A percentile compares a stretch with the other conserved stretches of the same genome.
These are phyloP conservation scores for Calameuta filiformis DNA, from an alignment of 2,888 invertebrate genomes.

Conservation along the genomic window DNA sequence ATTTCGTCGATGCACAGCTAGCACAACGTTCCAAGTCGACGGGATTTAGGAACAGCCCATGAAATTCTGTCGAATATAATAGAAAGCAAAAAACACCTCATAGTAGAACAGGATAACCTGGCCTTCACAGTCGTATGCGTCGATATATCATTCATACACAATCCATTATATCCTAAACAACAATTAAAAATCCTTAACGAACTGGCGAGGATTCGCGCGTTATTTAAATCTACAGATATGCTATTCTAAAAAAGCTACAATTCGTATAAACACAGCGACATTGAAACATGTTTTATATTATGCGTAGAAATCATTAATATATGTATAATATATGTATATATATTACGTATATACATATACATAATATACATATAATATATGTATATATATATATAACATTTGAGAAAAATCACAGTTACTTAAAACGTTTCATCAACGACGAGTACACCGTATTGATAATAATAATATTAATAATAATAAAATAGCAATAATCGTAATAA, in stretches of 20 bases:
- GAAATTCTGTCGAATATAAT: background rate
- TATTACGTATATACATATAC: slow-evolving; percentile 40
- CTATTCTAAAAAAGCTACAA: slow-evolving; percentile 51
- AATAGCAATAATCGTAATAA: background rate
- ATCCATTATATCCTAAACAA: slow-evolving; percentile 6
- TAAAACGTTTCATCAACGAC: slow-evolving; percentile 41
- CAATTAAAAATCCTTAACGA: slow-evolving; percentile 1
- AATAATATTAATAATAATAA: background rate
- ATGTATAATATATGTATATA: slow-evolving; percentile 47
- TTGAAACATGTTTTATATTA: slow-evolving; percentile 53
- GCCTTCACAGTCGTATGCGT: background rate
- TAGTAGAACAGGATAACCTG: background rate
- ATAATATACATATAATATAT: slow-evolving; percentile 45
- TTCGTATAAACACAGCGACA: slow-evolving; percentile 53
- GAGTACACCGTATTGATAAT: background rate
- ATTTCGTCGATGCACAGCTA: background rate
- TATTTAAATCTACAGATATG: slow-evolving; percentile 54
- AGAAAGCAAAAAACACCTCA: background rate
- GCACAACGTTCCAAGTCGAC: background rate
- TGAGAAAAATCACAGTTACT: slow-evolving; percentile 63
- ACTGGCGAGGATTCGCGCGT: slow-evolving; percentile 26
- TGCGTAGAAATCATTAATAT: slow-evolving; percentile 53
- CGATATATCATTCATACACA: background rate
- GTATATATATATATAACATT: slow-evolving; percentile 47
- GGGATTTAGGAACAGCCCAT: background rate